Conservation (phyloP, 2,888 invertebrate genomes). For the Tenthredo amoena region DNA sequence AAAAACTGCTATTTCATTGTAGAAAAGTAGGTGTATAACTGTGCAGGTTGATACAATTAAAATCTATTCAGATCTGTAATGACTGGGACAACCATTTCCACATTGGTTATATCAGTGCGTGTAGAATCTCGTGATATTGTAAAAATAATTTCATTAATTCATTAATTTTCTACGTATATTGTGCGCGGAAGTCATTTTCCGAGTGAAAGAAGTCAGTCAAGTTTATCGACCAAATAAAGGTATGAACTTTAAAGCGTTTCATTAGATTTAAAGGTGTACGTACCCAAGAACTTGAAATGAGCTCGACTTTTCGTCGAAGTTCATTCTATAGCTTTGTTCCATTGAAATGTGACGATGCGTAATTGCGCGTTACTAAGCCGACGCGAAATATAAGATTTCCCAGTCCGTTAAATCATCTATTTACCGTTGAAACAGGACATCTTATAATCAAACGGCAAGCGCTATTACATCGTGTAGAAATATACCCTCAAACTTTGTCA, state of each 20-base stretch:
- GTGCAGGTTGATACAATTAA: not conserved
- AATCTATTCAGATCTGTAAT: not conserved
- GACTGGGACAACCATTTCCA: not conserved
- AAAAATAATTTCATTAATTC: not conserved
- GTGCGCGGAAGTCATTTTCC: not conserved
- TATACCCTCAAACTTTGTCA: not conserved
- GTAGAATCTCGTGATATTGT: not conserved
- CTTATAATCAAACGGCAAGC: constrained; percentile 39
- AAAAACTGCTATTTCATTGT: not conserved
- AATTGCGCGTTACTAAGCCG: constrained; percentile 23
- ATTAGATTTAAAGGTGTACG: not conserved
- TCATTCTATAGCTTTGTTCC: not conserved
- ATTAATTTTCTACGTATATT: not conserved
- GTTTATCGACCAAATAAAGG: not conserved
- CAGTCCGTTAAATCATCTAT: constrained; percentile 23
- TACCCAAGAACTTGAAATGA: not conserved
- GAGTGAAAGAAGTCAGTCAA: not conserved
- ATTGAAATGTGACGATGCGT: constrained; percentile 15
- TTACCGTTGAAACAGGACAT: constrained; percentile 8
- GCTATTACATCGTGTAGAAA: constrained; percentile 25
- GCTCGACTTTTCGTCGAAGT: not conserved
- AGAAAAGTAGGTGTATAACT: not conserved
- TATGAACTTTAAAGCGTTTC: not conserved
- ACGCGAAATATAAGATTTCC: not conserved
- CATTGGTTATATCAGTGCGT: not conserved